Evolutionary conservation across 2,797 vertebrate species (phyloP).

Genomic region (Melanotaenia pygmaea): DNA sequence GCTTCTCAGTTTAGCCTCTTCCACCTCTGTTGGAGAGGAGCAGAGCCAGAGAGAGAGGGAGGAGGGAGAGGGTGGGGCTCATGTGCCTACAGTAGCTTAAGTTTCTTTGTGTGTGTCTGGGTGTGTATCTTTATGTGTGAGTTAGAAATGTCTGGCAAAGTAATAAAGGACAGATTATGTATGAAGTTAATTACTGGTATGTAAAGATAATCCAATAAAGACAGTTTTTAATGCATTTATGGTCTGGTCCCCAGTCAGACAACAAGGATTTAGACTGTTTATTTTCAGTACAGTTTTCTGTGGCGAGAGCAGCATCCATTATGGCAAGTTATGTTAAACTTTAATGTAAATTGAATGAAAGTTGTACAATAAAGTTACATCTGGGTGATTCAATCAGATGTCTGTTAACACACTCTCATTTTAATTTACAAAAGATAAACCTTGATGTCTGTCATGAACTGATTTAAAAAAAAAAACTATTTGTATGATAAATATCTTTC

Average conservation of each 20-base stretch:
- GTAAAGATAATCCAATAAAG: constrained; percentile 16
- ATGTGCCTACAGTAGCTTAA: constrained; percentile 37
- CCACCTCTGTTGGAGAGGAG: constrained; percentile 37
- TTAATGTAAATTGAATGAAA: background rate
- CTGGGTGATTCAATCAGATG: background rate
- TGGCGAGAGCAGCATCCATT: background rate
- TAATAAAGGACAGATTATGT: background rate
- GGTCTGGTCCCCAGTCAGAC: background rate
- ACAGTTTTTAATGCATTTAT: background rate
- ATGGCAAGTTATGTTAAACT: background rate
- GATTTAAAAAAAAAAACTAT: background rate
- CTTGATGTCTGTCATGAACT: background rate
- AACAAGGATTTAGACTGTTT: background rate
- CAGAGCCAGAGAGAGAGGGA: constrained; percentile 1
- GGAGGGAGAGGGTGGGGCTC: constrained; percentile 59
- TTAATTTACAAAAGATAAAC: background rate
- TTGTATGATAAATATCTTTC: background rate
- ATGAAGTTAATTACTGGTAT: constrained; percentile 16
- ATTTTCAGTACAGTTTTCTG: background rate
- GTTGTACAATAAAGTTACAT: background rate
- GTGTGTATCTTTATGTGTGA: constrained; percentile 16
- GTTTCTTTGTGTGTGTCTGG: constrained; percentile 15
- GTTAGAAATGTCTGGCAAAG: constrained; percentile 10
- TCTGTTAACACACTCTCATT: background rate
- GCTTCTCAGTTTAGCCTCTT: constrained; percentile 35